Base-by-base conservation (phyloP, 2,797 vertebrate genomes). In the Echeneis naucrates region DNA sequence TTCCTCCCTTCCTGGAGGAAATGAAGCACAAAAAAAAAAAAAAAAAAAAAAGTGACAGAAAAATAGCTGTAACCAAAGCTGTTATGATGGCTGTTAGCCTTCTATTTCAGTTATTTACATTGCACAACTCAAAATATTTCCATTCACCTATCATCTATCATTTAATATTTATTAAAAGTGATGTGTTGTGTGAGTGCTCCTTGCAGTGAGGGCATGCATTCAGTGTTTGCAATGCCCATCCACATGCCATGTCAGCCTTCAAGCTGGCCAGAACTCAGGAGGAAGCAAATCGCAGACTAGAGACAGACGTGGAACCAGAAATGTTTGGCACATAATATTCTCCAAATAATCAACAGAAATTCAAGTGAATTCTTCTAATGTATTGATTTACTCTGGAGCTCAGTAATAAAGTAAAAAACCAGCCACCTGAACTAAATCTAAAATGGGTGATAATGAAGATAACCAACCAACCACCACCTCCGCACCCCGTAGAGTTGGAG, bases 1-100 rank as follows among this genome's bases (percentile, higher is more conserved):
- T 83, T 82, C 73, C 66, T 70, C 35, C 60, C 55, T 26, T 21
- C 2, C 61, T 48, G 1, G 40, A 64, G 75, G 35, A 81, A 75
- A 64, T 10, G 1, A 65, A 12, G 30, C 1, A 26, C 27, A 44
- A 80, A 75, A 78, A 75, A 8, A 42, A 23, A 8, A 17, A 14
- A 7, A 55, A 57, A n/a, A 33, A 30, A 30, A n/a, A n/a, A n/a
- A n/a, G n/a, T 35, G 30, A 72, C 24, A 59, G n/a, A n/a, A 61
- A 48, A 44, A 44, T 23, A 62, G 60, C 53, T 5, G 26, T 35
- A 26, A 40, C 58, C 45, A 35, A 68, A 33, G 51, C 14, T 60
- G 62, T 69, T 12, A 16, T 30, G 11, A 42, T 10, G 45, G 53
- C 60, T 57, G 53, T 57, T 68, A 68, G 33, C 45, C 68, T 70